Evolutionary conservation across 2,113 vertebrate genomes (phyloP), one percentile per base, ranked within the genome.

Genomic region (Axis porcinus): DNA sequence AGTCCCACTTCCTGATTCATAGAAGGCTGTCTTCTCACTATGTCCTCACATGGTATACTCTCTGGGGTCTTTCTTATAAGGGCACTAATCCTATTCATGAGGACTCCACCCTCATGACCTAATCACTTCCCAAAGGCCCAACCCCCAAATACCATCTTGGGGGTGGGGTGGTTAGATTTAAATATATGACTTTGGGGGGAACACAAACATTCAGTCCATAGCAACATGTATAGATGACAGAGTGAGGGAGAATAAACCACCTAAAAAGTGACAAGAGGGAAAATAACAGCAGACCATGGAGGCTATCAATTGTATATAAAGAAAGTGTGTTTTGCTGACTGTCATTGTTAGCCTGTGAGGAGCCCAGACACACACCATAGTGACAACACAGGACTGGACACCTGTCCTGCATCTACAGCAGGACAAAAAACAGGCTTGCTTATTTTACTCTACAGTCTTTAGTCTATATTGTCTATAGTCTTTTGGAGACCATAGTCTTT

Each of bases 331-430:
- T 91, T 62, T 83, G 12, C 40, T 25, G 62, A 43, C 58, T 40
- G 5, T 60, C 43, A 1, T 17, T 45, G 0, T 17, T 21, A 83
- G n/a, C 1, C 6, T 4, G 47, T 82, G 47, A 0, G 2, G 64
- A n/a, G 54, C 58, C 57, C 55, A 28, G 47, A 57, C n/a, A 47
- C 40, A 13, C 6, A n/a, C 45, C 25, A 10, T 14, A 30, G 6
- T 6, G 52, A 40, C 30, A 10, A 33, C 25, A 60, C 17, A 17
- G 55, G 57, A 7, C 27, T 43, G 36, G 36, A 25, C 11, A 10
- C 5, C 15, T 10, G 5, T 14, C 5, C 0, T 5, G 0, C 10
- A 27, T 78, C 74, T 58, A 17, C 0, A 55, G 57, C 28, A 33
- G 70, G 15, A 21, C 19, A 10, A 23, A 33, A 84, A 30, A 5